Evolutionary conservation across 2,113 vertebrate species (phyloP).

Genomic region (Syngnathoides biaculeatus): DNA sequence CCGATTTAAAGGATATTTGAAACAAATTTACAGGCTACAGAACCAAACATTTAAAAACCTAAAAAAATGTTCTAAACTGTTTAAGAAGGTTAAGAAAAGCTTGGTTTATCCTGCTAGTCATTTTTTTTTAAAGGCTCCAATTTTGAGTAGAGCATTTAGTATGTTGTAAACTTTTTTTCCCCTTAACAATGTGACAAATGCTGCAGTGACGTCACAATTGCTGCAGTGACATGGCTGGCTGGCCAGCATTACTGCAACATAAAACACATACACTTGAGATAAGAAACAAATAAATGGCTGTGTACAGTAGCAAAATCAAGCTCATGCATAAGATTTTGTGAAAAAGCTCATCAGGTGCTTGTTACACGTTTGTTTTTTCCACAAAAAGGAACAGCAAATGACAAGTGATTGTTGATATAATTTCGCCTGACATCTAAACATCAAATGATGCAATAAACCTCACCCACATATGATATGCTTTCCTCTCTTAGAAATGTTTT

Average conservation of each 20-base stretch:
- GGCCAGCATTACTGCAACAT: neutral
- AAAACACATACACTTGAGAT: constrained; percentile 6
- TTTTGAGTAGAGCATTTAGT: neutral
- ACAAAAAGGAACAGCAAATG: neutral
- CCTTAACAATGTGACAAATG: neutral
- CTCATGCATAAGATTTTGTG: constrained; percentile 1
- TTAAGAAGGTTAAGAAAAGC: neutral
- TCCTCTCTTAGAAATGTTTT: neutral
- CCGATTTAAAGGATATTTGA: neutral
- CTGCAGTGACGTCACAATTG: neutral
- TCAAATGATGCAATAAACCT: neutral
- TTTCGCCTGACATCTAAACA: neutral
- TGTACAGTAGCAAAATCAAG: neutral
- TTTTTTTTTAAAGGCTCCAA: neutral
- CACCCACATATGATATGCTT: neutral
- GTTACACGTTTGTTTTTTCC: neutral
- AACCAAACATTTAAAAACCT: neutral
- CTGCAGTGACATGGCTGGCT: neutral
- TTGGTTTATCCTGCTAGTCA: neutral
- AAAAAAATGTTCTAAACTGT: neutral
- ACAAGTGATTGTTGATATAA: neutral
- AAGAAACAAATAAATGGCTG: constrained; percentile 7
- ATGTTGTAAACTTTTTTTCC: neutral
- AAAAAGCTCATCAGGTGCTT: neutral
- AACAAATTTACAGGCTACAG: neutral